Evolutionary conservation across 1,140 invertebrate species (phyloP).

Genomic region (Heliothis subflexa): DNA sequence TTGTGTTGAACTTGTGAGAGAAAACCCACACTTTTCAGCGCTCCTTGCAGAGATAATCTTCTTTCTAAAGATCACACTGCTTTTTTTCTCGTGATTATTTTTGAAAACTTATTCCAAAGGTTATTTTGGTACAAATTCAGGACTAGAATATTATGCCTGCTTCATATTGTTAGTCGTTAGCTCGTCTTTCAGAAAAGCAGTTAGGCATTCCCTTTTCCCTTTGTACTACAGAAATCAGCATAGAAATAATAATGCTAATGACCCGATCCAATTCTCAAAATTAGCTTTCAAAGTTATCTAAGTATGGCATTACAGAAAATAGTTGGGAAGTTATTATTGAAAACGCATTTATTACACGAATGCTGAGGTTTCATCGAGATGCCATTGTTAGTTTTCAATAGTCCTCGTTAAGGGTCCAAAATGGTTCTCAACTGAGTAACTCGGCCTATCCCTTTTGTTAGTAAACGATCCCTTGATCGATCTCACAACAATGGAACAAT

Average conservation of each 20-base stretch:
- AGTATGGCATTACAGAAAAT: constrained; percentile 25
- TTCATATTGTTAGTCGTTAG: background rate
- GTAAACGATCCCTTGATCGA: constrained; percentile 67
- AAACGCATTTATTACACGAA: constrained; percentile 52
- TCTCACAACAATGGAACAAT: constrained; percentile 63
- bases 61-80: background rate
- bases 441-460: constrained; percentile 62
- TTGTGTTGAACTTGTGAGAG: constrained; percentile 5
- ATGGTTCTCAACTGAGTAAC: constrained; percentile 55
- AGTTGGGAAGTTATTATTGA: constrained; percentile 43
- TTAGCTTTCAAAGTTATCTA: constrained; percentile 41
- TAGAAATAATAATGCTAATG: constrained; percentile 33
- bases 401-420: constrained; percentile 63
- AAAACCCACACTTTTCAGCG: background rate
- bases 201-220: background rate
- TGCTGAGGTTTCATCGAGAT: constrained; percentile 58
- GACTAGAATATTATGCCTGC: too few species aligned
- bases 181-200: background rate
- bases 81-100: background rate
- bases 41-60: background rate
- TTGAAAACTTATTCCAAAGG: too few species aligned
- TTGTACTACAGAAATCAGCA: constrained; percentile 21
- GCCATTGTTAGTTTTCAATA: constrained; percentile 66
- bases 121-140: too few species aligned
- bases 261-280: constrained; percentile 28